A percentile compares a stretch with the other conserved stretches of the same genome.
Evolutionary conservation across 1,140 invertebrate species (phyloP).

Genomic region (Zaprionus africanus): DNA sequence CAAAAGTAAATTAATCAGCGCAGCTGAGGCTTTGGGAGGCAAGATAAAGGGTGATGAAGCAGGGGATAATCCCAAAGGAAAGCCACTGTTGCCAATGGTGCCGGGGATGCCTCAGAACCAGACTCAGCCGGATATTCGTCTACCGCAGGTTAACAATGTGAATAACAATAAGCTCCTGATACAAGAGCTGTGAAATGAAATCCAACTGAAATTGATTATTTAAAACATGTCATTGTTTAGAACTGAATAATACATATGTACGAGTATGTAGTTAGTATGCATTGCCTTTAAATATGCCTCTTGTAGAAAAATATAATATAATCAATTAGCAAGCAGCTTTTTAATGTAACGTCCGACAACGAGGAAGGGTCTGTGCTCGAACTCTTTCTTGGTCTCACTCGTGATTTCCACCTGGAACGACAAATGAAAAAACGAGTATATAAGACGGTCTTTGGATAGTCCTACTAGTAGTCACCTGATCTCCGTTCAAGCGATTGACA

Average conservation of each 20-base stretch:
- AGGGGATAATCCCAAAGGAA: constrained; percentile 3
- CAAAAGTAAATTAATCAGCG: constrained; percentile 70
- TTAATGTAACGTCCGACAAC: constrained; percentile 64
- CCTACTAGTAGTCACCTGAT: constrained; percentile 89
- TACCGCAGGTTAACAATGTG: constrained; percentile 41
- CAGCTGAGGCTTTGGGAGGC: constrained; percentile 63
- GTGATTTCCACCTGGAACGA: constrained; percentile 51
- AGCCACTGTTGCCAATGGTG: constrained; percentile 23
- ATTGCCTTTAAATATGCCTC: too few relatives aligned
- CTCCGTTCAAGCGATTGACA: constrained; percentile 94
- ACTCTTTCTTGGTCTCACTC: constrained; percentile 60
- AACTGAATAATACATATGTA: constrained; percentile 5
- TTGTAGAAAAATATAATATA: not conserved
- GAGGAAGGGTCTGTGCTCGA: constrained; percentile 65
- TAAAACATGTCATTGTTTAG: too few relatives aligned
- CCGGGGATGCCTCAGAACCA: constrained; percentile 1
- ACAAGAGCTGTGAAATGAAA: constrained; percentile 49
- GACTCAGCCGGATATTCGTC: constrained; percentile 24
- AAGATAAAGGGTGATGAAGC: constrained; percentile 31
- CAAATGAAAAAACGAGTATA: not conserved
- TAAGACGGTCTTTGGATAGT: not conserved
- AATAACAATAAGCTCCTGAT: constrained; percentile 54
- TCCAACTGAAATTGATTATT: not conserved
- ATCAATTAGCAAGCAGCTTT: constrained; percentile 26
- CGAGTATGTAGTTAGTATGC: not conserved